These are phyloP conservation scores for Antennarius maculatus DNA, from an alignment of 2,797 vertebrate species.

Conservation along the genomic window DNA sequence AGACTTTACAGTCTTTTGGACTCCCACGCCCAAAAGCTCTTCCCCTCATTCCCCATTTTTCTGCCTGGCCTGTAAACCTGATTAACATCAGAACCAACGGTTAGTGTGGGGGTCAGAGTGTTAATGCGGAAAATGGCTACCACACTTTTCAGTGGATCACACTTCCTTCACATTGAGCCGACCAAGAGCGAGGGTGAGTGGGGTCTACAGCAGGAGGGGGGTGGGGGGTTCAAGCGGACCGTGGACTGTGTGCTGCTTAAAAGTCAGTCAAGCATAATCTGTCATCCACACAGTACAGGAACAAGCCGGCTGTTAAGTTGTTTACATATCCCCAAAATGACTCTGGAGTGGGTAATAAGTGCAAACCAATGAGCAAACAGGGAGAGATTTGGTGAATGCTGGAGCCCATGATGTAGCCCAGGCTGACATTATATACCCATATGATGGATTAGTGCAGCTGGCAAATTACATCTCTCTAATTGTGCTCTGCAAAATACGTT, in stretches of 20 bases:
- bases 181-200: neutral
- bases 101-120: slow-evolving; percentile 56
- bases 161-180: slow-evolving; percentile 26
- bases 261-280: slow-evolving; percentile 75
- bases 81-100: slow-evolving; percentile 61
- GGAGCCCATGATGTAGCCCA: slow-evolving; percentile 68
- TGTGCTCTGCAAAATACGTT: slow-evolving; percentile 49
- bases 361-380: slow-evolving; percentile 75
- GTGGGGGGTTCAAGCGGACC: slow-evolving; percentile 16
- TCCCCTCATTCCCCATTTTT: slow-evolving; percentile 4
- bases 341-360: slow-evolving; percentile 76
- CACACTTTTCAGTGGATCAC: slow-evolving; percentile 50
- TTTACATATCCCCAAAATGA: slow-evolving; percentile 82
- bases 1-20: slow-evolving; percentile 19
- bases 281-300: slow-evolving; percentile 77
- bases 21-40: slow-evolving; percentile 9
- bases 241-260: slow-evolving; percentile 29
- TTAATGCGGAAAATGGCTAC: slow-evolving; percentile 69
- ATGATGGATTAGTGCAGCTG: slow-evolving; percentile 75
- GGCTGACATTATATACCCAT: slow-evolving; percentile 51
- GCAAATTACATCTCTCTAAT: slow-evolving; percentile 65
- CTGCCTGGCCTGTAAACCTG: slow-evolving; percentile 47
- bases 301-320: slow-evolving; percentile 72
- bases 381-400: slow-evolving; percentile 50
- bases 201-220: slow-evolving; percentile 2